A percentile compares a stretch with the other conserved stretches of the same genome.
Conservation (phyloP, 1,140 invertebrate genomes). For the Mycetomoellerius zeteki region DNA sequence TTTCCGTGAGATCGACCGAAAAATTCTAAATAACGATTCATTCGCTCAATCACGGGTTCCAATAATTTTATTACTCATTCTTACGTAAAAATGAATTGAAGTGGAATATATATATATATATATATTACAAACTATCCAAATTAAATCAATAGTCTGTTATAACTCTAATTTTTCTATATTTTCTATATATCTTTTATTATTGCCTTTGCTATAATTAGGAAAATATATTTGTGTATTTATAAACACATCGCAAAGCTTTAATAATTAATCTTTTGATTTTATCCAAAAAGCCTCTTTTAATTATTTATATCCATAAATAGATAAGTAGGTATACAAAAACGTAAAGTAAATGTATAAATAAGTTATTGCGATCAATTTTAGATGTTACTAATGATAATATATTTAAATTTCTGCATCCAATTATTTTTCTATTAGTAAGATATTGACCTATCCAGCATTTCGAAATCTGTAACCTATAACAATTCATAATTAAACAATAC, state of each 20-base stretch:
- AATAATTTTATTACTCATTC: conserved; percentile 21
- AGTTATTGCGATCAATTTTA: too few relatives aligned
- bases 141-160: background rate
- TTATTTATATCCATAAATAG: background rate
- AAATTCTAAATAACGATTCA: conserved; percentile 26
- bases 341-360: background rate
- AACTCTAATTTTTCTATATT: conserved; percentile 16
- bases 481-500: too few relatives aligned
- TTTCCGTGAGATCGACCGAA: conserved; percentile 55
- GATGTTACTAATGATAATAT: too few relatives aligned
- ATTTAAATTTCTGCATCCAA: too few relatives aligned
- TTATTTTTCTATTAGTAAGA: too few relatives aligned
- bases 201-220: background rate
- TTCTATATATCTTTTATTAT: background rate
- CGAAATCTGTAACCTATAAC: too few relatives aligned
- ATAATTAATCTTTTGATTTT: background rate
- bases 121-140: background rate
- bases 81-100: background rate
- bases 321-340: background rate
- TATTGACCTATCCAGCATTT: too few relatives aligned
- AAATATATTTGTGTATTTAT: background rate
- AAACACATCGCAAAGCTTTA: background rate
- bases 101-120: background rate
- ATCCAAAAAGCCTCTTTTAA: background rate
- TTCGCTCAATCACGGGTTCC: background rate